Conservation (phyloP, 1,140 invertebrate species). For the Hesperophylax magnus region DNA sequence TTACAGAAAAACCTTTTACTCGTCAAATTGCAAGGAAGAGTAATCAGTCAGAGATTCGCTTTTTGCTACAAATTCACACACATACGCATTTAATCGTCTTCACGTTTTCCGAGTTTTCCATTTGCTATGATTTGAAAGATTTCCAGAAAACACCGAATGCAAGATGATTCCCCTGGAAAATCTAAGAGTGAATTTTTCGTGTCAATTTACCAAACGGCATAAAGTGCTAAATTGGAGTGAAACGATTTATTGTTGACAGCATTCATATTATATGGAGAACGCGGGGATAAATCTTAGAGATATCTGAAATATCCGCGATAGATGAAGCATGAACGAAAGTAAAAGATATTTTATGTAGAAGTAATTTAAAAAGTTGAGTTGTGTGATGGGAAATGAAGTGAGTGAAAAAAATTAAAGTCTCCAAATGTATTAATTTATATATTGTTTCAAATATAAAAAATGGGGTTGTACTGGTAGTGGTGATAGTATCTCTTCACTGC, state of each 20-base stretch:
- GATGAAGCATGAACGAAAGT: too few relatives aligned
- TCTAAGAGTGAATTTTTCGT: not conserved
- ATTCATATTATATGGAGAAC: too few relatives aligned
- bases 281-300: too few relatives aligned
- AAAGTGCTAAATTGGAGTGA: constrained; percentile 7
- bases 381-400: too few relatives aligned
- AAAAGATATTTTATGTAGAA: too few relatives aligned
- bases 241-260: not conserved
- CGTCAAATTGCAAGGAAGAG: constrained; percentile 35
- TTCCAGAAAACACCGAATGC: not conserved
- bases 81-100: not conserved
- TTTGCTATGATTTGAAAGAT: constrained; percentile 2
- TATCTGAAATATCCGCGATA: too few relatives aligned
- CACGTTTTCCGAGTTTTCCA: not conserved
- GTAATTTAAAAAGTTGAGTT: too few relatives aligned
- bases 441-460: too few relatives aligned
- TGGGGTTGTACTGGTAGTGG: too few relatives aligned
- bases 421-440: too few relatives aligned
- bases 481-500: too few relatives aligned
- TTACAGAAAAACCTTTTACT: constrained; percentile 4
- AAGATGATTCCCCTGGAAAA: not conserved
- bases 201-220: constrained; percentile 2
- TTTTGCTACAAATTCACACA: not conserved
- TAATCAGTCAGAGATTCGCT: constrained; percentile 13
- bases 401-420: too few relatives aligned